Evolutionary conservation across 2,797 vertebrate genomes (phyloP).

Genomic region (Gymnoscopelus braueri): DNA sequence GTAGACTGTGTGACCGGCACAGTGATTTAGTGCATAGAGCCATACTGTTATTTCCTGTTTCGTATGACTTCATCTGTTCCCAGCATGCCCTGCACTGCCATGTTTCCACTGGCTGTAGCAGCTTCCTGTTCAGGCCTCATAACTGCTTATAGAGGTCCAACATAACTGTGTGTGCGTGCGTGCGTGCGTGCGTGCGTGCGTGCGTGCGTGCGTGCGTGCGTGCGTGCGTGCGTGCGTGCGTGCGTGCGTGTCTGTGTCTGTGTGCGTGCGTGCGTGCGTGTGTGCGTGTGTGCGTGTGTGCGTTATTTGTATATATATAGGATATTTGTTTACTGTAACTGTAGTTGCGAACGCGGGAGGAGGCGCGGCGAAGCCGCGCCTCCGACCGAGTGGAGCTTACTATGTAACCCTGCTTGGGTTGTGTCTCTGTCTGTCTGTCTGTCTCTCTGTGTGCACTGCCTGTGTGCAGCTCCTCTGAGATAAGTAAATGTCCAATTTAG

Average conservation of each 20-base stretch:
- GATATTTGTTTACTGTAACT: too few relatives aligned
- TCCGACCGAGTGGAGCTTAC: too few relatives aligned
- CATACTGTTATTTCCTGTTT: conserved; percentile 5
- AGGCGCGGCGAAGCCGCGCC: too few relatives aligned
- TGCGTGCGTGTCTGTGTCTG: not conserved
- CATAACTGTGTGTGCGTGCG: not conserved
- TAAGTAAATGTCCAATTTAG: too few relatives aligned
- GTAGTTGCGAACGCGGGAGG: too few relatives aligned
- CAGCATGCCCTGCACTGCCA: conserved; percentile 10
- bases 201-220: not conserved
- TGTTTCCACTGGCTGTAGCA: conserved; percentile 34
- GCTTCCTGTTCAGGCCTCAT: conserved; percentile 26
- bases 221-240: conserved; percentile 3
- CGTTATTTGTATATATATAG: too few relatives aligned
- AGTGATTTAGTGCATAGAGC: not conserved
- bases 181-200: not conserved
- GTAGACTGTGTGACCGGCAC: not conserved
- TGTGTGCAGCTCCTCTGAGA: too few relatives aligned
- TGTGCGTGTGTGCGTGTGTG: not conserved
- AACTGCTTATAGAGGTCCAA: conserved; percentile 17
- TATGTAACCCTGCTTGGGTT: too few relatives aligned
- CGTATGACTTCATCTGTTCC: conserved; percentile 37
- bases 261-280: not conserved
- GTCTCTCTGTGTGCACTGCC: too few relatives aligned
- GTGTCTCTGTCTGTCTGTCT: too few relatives aligned